Percentiles rank a stretch among this genome's conserved stretches.
These are phyloP conservation scores for Linepithema humile DNA, from an alignment of 1,140 invertebrate genomes.

Conservation along the genomic window DNA sequence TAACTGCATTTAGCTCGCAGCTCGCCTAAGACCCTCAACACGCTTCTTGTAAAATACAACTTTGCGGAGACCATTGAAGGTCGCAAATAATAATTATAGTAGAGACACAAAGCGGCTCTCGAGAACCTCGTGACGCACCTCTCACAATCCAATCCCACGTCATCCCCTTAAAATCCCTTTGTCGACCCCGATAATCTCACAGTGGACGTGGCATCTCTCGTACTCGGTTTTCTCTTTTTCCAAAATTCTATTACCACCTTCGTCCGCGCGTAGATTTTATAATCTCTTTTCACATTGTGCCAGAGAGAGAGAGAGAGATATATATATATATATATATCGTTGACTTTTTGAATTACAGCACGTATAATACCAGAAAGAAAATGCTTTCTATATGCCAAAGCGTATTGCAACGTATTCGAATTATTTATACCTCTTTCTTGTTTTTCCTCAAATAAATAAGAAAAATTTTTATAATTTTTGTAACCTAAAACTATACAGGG, in stretches of 20 bases:
- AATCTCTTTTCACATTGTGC: not conserved
- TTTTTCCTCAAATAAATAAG: not conserved
- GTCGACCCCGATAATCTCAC: slow-evolving; percentile 67
- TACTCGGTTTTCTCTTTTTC: slow-evolving; percentile 5
- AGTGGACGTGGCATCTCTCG: slow-evolving; percentile 60
- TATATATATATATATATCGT: slow-evolving; percentile 2
- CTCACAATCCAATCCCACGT: slow-evolving; percentile 62
- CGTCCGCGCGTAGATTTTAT: slow-evolving; percentile 55
- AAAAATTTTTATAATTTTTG: not conserved
- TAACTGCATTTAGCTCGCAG: not conserved
- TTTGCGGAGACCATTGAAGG: slow-evolving; percentile 8
- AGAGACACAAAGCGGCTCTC: slow-evolving; percentile 64
- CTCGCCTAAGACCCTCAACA: not conserved
- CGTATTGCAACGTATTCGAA: not conserved
- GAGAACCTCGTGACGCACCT: slow-evolving; percentile 50
- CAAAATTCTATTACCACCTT: slow-evolving; percentile 66
- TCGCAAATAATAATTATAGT: slow-evolving; percentile 68
- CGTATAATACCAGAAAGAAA: slow-evolving; percentile 51
- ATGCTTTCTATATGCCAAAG: slow-evolving; percentile 3
- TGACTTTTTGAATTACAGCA: slow-evolving; percentile 52
- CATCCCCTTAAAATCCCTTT: slow-evolving; percentile 70
- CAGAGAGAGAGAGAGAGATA: not conserved
- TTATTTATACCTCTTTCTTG: slow-evolving; percentile 14
- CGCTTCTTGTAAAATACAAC: not conserved
- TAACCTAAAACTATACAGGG: not conserved